phyloP scores from a whole-genome alignment of 2,797 vertebrate species.

The Lacerta agilis region DNA sequence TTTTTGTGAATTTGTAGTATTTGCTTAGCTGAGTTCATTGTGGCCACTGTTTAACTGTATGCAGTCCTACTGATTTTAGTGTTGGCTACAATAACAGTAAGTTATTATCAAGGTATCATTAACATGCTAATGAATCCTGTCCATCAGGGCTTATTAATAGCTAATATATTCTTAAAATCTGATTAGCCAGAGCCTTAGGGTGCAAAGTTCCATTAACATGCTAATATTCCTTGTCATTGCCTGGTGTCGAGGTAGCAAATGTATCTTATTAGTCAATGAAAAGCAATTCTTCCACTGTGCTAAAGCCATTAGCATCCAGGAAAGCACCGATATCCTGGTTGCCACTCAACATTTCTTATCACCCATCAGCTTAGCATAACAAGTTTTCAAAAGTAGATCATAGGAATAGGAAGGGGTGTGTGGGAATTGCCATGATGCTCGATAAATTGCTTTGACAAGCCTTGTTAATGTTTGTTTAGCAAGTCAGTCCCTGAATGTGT shows the following conservation, averaged over 20 bases:
- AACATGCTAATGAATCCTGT: slow-evolving; percentile 68
- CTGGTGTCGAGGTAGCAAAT: slow-evolving; percentile 62
- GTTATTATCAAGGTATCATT: slow-evolving; percentile 63
- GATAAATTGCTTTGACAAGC: slow-evolving; percentile 15
- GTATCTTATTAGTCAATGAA: slow-evolving; percentile 54
- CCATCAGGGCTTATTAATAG: slow-evolving; percentile 59
- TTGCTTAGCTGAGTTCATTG: slow-evolving; percentile 31
- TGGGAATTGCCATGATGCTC: background rate
- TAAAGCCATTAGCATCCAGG: slow-evolving; percentile 64
- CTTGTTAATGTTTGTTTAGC: background rate
- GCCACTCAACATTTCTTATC: slow-evolving; percentile 62
- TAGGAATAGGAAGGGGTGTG: slow-evolving; percentile 1
- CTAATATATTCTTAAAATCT: slow-evolving; percentile 72
- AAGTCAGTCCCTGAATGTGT: background rate
- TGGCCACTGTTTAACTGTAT: slow-evolving; percentile 38
- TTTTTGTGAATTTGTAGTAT: background rate
- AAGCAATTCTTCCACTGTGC: slow-evolving; percentile 50
- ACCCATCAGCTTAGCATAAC: slow-evolving; percentile 36
- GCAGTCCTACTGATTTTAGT: slow-evolving; percentile 2
- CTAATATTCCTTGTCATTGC: slow-evolving; percentile 65
- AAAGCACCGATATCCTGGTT: slow-evolving; percentile 56
- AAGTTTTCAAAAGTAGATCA: slow-evolving; percentile 21
- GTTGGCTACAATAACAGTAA: slow-evolving; percentile 15
- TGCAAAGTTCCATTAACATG: slow-evolving; percentile 61
- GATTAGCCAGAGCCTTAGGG: slow-evolving; percentile 70